Evolutionary conservation across 2,113 vertebrate species (phyloP).

Genomic region (Cyprinodon variegatus): DNA sequence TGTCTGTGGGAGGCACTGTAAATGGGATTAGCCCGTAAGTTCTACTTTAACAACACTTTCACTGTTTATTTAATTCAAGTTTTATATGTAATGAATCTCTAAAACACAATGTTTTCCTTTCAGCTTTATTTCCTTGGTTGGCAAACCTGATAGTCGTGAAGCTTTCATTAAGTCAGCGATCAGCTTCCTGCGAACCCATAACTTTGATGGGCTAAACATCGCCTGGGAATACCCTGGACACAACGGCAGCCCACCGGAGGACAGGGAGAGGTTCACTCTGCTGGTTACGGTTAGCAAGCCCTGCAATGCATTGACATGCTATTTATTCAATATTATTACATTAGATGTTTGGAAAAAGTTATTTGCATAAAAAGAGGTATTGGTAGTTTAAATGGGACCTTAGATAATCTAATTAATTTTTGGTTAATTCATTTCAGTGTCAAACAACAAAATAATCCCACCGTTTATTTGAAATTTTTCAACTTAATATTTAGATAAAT

Average conservation of each 20-base stretch:
- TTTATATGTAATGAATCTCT: background rate
- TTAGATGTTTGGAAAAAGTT: background rate
- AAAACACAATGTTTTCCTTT: background rate
- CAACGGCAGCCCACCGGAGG: conserved; percentile 78
- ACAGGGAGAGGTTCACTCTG: conserved; percentile 83
- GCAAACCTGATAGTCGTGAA: conserved; percentile 71
- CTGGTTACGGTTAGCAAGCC: conserved; percentile 46
- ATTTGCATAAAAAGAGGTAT: background rate
- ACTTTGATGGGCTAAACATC: conserved; percentile 87
- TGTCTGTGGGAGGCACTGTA: conserved; percentile 84
- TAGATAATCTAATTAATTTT: background rate
- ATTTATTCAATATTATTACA: too few species aligned
- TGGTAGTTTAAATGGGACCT: background rate
- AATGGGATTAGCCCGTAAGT: conserved; percentile 82
- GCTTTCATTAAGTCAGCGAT: conserved; percentile 84
- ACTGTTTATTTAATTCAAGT: background rate
- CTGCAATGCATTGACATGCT: background rate
- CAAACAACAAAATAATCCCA: background rate
- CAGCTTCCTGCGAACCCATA: conserved; percentile 79
- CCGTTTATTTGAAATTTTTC: background rate
- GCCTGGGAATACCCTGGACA: conserved; percentile 88
- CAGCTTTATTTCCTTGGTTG: conserved; percentile 83
- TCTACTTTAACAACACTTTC: background rate
- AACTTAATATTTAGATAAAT: background rate
- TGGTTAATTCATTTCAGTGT: background rate